A percentile compares a stretch with the other conserved stretches of the same genome.
These are phyloP conservation scores for fruit fly (Drosophila melanogaster) DNA, from an alignment of 1,140 invertebrate species.

Conservation along the genomic window DNA sequence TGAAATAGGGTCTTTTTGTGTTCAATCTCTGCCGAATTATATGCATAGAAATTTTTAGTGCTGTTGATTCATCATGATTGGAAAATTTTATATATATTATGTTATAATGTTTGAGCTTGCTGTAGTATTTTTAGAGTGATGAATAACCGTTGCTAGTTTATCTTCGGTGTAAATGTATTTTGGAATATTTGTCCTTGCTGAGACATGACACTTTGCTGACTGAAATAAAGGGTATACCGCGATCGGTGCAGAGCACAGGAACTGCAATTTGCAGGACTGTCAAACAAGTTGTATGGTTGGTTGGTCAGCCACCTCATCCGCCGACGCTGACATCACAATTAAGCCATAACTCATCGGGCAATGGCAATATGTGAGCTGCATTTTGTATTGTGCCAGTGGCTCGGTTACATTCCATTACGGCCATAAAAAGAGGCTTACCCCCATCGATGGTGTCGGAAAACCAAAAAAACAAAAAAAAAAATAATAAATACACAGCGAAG, in stretches of 20 bases:
- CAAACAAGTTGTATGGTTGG: slow-evolving; percentile 37
- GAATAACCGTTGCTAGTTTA: slow-evolving; percentile 29
- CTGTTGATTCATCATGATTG: no score
- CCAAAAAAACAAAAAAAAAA: slow-evolving; percentile 17
- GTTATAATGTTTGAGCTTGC: background rate
- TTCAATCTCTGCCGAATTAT: no score
- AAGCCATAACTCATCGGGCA: slow-evolving; percentile 66
- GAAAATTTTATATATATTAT: no score
- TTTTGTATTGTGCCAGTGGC: slow-evolving; percentile 60
- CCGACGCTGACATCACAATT: slow-evolving; percentile 65
- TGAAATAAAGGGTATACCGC: slow-evolving; percentile 3
- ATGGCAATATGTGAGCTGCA: slow-evolving; percentile 43
- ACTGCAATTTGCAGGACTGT: slow-evolving; percentile 32
- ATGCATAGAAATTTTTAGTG: no score
- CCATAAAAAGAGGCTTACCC: slow-evolving; percentile 53
- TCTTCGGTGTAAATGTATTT: slow-evolving; percentile 22
- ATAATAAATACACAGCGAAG: no score
- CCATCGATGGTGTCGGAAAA: slow-evolving; percentile 32
- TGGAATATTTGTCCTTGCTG: slow-evolving; percentile 13
- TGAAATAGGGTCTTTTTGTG: no score
- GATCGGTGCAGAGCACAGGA: background rate
- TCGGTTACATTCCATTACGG: slow-evolving; percentile 74
- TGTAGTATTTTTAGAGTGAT: background rate
- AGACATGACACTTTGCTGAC: background rate
- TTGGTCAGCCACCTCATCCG: slow-evolving; percentile 10